Evolutionary conservation across 92 coral and sea anemone genomes (phyloP), one percentile per base, ranked within the genome.

Genomic region (Parazoanthus atlanticus): DNA sequence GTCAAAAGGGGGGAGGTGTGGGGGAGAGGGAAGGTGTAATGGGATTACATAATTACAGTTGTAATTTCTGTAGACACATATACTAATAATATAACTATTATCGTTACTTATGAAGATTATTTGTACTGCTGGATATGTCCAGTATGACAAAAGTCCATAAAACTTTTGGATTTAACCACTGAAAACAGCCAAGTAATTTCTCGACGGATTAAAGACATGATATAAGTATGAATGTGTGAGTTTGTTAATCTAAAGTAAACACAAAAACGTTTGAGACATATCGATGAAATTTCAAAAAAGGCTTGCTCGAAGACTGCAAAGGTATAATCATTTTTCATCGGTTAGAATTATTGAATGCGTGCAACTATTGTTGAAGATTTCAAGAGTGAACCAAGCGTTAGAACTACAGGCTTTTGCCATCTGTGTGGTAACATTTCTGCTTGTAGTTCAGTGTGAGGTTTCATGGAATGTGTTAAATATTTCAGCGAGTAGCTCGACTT

Each of bases 401-500:
- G 29, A 75, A 6, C 28, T 75, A 41, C 25, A 75, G 13, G 8
- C 43, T 19, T 75, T 38, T 12, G 40, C 29, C 79, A 36, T 36
- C 49, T 75, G n/a, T 75, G 79, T 75, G 79, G 43, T 75, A 75
- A 75, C 12, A 36, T 16, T 75, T 43, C 56, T 84, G 87, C 87
- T 10, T 84, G 87, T 82, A 25, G 86, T 69, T 67, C 78, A 84
- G 61, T 84, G 78, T 46, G 78, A 71, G 29, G 87, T 70, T 84
- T 84, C 76, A 84, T 70, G 87, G 87, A 84, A 43, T 84, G 41
- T 84, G 87, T 84, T 84, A 78, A 84, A 84, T 91, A 71, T 95
- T 95, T 89, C 95, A 95, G 98, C 92, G 93, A 78, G 89, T 88
- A 90, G 83, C 93, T 79, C 93, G 88, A 82, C 89, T 92, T 86